phyloP scores from a whole-genome alignment of 2,888 invertebrate genomes.

The Pterostichus niger region DNA sequence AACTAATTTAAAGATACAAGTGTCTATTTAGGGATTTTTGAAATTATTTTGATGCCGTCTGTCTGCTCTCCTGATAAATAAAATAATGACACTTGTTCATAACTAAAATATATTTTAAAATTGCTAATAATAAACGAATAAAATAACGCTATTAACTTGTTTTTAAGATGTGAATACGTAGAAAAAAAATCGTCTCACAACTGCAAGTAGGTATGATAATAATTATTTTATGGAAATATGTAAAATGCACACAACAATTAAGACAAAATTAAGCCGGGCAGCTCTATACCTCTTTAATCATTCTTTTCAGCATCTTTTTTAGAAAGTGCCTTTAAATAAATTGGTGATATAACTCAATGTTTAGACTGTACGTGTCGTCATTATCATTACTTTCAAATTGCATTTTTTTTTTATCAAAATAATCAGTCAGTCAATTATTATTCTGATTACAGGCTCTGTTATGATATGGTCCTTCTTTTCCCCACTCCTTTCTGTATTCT shows the following conservation, averaged over 20 bases:
- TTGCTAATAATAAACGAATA: not conserved
- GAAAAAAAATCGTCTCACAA: no score
- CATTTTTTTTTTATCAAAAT: no score
- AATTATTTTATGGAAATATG: not conserved
- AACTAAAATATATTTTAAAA: constrained; percentile 19
- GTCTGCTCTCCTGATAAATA: constrained; percentile 9
- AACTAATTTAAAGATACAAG: constrained; percentile 1
- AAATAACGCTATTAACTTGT: not conserved
- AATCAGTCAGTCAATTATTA: no score
- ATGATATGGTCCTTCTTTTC: no score
- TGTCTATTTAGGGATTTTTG: not conserved
- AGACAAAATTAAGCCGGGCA: constrained; percentile 17
- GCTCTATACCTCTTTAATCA: not conserved
- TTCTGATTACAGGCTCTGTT: no score
- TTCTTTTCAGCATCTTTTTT: not conserved
- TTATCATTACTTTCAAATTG: no score
- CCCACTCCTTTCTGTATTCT: no score
- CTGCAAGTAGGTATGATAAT: not conserved
- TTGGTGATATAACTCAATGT: no score
- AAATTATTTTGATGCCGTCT: constrained; percentile 31
- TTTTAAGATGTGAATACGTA: not conserved
- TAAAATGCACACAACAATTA: constrained; percentile 16
- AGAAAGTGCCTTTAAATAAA: no score
- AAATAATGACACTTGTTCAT: constrained; percentile 11
- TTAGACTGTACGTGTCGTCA: no score